A percentile compares a stretch with the other conserved stretches of the same genome.
Conservation (phyloP, 2,113 vertebrate genomes). For the Oryzias javanicus region DNA sequence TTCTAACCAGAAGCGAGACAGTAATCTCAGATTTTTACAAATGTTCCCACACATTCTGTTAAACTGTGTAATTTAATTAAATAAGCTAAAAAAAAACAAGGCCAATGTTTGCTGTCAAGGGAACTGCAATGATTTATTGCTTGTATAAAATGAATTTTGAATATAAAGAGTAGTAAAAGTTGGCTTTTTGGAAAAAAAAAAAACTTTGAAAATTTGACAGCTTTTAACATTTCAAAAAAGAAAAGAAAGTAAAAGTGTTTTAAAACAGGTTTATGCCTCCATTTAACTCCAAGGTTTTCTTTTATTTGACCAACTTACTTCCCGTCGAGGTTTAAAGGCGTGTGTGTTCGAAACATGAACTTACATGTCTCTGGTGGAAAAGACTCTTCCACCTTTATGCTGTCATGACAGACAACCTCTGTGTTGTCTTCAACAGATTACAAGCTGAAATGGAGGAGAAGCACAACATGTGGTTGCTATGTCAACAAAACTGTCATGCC, state of each 20-base stretch:
- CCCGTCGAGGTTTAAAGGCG: conserved; percentile 19
- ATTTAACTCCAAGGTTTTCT: background rate
- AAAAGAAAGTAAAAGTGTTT: no score
- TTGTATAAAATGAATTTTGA: no score
- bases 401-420: conserved; percentile 4
- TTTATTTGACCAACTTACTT: conserved; percentile 31
- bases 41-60: background rate
- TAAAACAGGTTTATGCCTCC: background rate
- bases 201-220: no score
- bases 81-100: background rate
- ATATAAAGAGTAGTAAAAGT: no score
- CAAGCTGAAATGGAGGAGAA: conserved; percentile 82
- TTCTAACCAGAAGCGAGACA: no score
- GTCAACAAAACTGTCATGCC: conserved; percentile 64
- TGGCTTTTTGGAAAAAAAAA: no score
- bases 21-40: background rate
- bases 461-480: conserved; percentile 70
- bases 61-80: background rate
- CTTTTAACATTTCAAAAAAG: no score
- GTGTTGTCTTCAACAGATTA: conserved; percentile 73
- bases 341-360: conserved; percentile 11
- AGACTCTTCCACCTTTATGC: background rate
- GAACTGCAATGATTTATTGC: no score
- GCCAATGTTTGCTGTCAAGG: background rate
- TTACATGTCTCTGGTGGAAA: conserved; percentile 16